Evolutionary conservation across 2,888 invertebrate species (phyloP).

Genomic region (Euplexia lucipara): DNA sequence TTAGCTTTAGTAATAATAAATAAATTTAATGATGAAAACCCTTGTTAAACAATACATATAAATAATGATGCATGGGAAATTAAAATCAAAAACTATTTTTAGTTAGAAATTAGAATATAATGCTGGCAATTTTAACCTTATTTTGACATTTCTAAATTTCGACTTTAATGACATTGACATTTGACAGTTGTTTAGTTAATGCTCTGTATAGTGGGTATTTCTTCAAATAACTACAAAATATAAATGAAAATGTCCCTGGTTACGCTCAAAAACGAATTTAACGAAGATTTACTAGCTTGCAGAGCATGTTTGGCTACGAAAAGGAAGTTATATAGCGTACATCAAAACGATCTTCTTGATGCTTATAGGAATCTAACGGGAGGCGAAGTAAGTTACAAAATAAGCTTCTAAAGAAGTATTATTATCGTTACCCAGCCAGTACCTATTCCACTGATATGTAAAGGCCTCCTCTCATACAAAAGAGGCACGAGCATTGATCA

Average conservation of each 20-base stretch:
- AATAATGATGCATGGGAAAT: too few species aligned
- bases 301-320: constrained; percentile 52
- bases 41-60: too few species aligned
- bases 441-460: not conserved
- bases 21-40: too few species aligned
- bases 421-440: not conserved
- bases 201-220: constrained; percentile 2
- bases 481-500: not conserved
- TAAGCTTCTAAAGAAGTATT: too few species aligned
- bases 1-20: too few species aligned
- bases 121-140: too few species aligned
- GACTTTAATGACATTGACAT: constrained; percentile 16
- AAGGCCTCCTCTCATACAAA: not conserved
- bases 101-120: too few species aligned
- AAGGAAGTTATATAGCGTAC: constrained; percentile 38
- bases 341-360: constrained; percentile 23
- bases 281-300: constrained; percentile 43
- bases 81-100: too few species aligned
- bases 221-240: not conserved
- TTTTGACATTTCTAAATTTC: not conserved
- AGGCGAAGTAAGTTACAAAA: constrained; percentile 34
- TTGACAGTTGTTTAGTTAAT: constrained; percentile 13
- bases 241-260: constrained; percentile 44
- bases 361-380: constrained; percentile 42
- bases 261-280: constrained; percentile 41